phyloP scores from a whole-genome alignment of 2,113 vertebrate genomes.

The Mungos mungo region DNA sequence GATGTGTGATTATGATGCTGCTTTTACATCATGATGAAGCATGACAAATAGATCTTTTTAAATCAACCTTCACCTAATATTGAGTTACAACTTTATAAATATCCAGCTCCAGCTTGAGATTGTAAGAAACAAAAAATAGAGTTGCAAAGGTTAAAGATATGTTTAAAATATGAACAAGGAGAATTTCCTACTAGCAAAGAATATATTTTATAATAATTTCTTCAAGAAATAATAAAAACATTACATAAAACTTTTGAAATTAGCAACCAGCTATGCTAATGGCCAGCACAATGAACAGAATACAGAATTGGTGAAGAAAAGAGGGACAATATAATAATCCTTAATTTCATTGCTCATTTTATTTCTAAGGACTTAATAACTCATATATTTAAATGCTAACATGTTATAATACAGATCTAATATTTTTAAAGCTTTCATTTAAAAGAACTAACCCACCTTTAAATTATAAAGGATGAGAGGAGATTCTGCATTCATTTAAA shows the following conservation, averaged over 20 bases:
- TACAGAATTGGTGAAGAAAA: neutral
- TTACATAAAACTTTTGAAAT: neutral
- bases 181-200: neutral
- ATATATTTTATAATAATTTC: neutral
- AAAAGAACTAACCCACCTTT: neutral
- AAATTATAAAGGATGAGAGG: neutral
- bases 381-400: neutral
- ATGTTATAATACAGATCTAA: neutral
- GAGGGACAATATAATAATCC: neutral
- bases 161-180: neutral
- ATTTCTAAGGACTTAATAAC: neutral
- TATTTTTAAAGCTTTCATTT: neutral
- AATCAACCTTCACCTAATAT: neutral
- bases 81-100: neutral
- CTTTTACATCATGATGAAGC: neutral
- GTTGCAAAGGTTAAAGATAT: neutral
- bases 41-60: neutral
- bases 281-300: neutral
- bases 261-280: neutral
- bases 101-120: neutral
- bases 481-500: slow-evolving; percentile 1
- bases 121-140: neutral
- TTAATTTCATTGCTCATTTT: neutral
- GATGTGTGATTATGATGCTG: neutral
- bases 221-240: neutral